Base-by-base conservation (phyloP, 2,113 vertebrate species). In the Panthera tigris region DNA sequence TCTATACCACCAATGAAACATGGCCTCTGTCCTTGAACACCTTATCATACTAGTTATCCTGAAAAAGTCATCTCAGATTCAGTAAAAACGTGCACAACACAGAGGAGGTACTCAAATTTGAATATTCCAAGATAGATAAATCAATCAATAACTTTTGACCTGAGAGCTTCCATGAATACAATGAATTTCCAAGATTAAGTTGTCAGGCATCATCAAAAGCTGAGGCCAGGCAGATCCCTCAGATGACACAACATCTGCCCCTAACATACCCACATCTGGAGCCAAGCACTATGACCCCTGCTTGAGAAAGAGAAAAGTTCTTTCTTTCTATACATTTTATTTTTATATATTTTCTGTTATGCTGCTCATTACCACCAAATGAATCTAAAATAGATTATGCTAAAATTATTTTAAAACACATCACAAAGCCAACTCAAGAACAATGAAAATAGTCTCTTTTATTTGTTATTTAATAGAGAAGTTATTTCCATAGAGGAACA, bases 81-180 rank as follows among this genome's bases (percentile, higher is more conserved):
- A 48, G 81, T 93, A 85, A 94, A 74, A 85, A 89, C 68, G 57
- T 13, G 90, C 50, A 78, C 39, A 66, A 69, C 19, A 39, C 5
- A 16, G 31, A 86, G 16, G 45, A 25, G 5, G 1, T 14, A 76
- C 55, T 97, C 16, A 68, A 68, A 97, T 79, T 68, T 88, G 19
- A 97, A 96, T 93, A 91, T 85, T 85, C 71, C 52, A 68, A 12
- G 63, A 87, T 18, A 89, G n/a, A 93, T 29, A 93, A 96, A 76
- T 85, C 84, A 74, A 71, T 29, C 27, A 85, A 86, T 41, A 94
- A 52, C 89, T 93, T 39, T 81, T 87, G 55, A 97, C 36, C 50
- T 78, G 45, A 57, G 61, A 81, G n/a, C 12, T 36, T 39, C 29
- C 61, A 52, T 79, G 81, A 96, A 63, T 55, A 87, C 39, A 83